These are phyloP conservation scores for Tanytarsus gracilentus DNA, from an alignment of 2,888 invertebrate genomes.

Conservation along the genomic window DNA sequence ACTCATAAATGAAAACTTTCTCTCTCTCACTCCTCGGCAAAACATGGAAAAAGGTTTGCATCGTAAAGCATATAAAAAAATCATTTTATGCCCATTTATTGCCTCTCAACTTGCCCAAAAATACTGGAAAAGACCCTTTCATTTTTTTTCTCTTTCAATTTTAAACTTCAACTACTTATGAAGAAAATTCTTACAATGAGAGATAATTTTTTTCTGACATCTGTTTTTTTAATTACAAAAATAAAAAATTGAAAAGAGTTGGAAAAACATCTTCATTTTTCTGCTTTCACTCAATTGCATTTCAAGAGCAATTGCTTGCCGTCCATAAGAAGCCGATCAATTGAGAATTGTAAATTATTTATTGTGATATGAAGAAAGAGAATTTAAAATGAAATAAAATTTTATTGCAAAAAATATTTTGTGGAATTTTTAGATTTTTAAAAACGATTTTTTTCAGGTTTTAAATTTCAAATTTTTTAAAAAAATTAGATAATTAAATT, in stretches of 20 bases:
- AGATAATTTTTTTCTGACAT: conserved; percentile 7
- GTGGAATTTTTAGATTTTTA: too few relatives aligned
- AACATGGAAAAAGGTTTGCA: conserved; percentile 18
- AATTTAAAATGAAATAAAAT: too few relatives aligned
- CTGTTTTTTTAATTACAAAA: conserved; percentile 16
- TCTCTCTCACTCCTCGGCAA: too few relatives aligned
- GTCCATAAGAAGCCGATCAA: too few relatives aligned
- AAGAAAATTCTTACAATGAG: not conserved
- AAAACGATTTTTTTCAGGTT: too few relatives aligned
- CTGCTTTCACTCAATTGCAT: too few relatives aligned
- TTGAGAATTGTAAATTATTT: too few relatives aligned
- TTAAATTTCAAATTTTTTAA: too few relatives aligned
- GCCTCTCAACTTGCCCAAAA: not conserved
- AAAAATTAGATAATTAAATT: too few relatives aligned
- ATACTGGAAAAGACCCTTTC: not conserved
- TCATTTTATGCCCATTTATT: conserved; percentile 8
- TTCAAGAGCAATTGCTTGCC: too few relatives aligned
- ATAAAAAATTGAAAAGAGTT: not conserved
- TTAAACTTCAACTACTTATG: not conserved
- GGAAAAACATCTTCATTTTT: conserved; percentile 4
- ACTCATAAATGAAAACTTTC: conserved; percentile 16
- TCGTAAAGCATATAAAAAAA: not conserved
- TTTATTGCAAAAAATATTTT: too few relatives aligned
- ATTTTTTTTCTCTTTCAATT: not conserved
- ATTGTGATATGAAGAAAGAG: too few relatives aligned